Percentiles rank a stretch among this genome's conserved stretches.
These are phyloP conservation scores for Tethya wilhelma DNA, from an alignment of 37 sponge, comb jelly and placozoan genomes.

Conservation along the genomic window DNA sequence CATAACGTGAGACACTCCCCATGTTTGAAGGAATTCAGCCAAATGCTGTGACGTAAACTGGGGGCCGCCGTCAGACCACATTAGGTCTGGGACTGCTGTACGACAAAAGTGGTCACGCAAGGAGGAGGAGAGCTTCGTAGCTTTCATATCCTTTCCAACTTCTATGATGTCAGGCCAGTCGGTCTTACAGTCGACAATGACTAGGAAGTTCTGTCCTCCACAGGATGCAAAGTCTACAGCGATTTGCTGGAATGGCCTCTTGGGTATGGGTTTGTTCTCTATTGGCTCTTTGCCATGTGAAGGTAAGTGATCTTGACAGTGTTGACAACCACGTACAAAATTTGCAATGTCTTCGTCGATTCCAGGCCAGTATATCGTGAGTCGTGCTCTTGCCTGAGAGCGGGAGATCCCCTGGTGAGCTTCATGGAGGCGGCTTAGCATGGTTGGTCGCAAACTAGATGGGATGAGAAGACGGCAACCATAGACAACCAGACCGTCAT, in stretches of 20 bases:
- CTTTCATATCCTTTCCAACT: conserved; percentile 25
- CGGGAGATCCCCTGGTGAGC: conserved; percentile 9
- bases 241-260: conserved; percentile 26
- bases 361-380: not conserved
- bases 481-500: conserved; percentile 37
- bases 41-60: not conserved
- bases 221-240: conserved; percentile 28
- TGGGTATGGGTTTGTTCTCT: not conserved
- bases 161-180: conserved; percentile 44
- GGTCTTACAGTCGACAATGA: conserved; percentile 30
- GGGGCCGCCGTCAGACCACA: conserved; percentile 24
- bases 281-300: conserved; percentile 31
- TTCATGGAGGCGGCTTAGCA: conserved; percentile 19
- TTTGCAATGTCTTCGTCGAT: conserved; percentile 23
- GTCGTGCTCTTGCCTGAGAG: conserved; percentile 5
- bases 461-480: conserved; percentile 37
- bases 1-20: conserved; percentile 9
- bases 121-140: not conserved
- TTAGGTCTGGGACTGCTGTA: conserved; percentile 19
- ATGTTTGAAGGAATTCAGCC: not conserved
- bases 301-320: conserved; percentile 28
- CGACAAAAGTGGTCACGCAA: conserved; percentile 20
- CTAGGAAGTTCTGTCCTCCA: conserved; percentile 24
- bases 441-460: not conserved
- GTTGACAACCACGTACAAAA: conserved; percentile 8